A percentile compares a stretch with the other conserved stretches of the same genome.
These are phyloP conservation scores for Caenorhabditis drosophilae DNA, from an alignment of 2,888 invertebrate species.

Conservation along the genomic window DNA sequence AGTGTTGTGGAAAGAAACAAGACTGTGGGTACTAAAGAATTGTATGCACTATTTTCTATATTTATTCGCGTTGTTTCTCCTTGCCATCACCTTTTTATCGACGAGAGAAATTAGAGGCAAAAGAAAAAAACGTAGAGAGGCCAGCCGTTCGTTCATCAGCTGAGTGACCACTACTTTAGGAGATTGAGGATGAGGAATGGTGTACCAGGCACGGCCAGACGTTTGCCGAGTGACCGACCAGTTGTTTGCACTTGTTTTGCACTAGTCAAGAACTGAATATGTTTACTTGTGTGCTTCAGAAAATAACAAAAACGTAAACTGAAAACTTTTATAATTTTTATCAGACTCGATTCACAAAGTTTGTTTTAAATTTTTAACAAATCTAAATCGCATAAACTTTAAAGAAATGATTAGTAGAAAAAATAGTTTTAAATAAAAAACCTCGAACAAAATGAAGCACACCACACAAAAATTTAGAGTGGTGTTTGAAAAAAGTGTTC, in stretches of 20 bases:
- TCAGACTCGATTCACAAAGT: not conserved
- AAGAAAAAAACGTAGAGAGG: too few relatives aligned
- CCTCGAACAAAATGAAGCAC: too few relatives aligned
- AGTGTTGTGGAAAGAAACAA: not conserved
- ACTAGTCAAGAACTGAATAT: constrained; percentile 40
- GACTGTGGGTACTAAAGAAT: constrained; percentile 2
- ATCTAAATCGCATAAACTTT: too few relatives aligned
- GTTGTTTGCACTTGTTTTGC: constrained; percentile 44
- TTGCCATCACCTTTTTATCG: constrained; percentile 5
- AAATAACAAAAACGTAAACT: not conserved
- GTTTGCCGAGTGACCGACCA: constrained; percentile 21
- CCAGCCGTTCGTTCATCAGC: constrained; percentile 12
- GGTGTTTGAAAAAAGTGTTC: too few relatives aligned
- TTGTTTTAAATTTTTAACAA: not conserved
- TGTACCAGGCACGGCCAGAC: constrained; percentile 17
- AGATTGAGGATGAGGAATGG: not conserved
- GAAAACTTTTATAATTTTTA: not conserved
- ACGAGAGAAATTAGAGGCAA: too few relatives aligned
- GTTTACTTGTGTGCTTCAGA: constrained; percentile 12
- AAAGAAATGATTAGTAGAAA: too few relatives aligned
- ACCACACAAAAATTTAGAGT: too few relatives aligned
- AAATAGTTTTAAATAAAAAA: too few relatives aligned
- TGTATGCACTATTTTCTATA: constrained; percentile 33
- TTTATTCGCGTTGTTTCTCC: constrained; percentile 30
- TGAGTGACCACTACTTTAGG: not conserved